Conservation (phyloP, 2,797 vertebrate genomes). For the Ataeniobius toweri region DNA sequence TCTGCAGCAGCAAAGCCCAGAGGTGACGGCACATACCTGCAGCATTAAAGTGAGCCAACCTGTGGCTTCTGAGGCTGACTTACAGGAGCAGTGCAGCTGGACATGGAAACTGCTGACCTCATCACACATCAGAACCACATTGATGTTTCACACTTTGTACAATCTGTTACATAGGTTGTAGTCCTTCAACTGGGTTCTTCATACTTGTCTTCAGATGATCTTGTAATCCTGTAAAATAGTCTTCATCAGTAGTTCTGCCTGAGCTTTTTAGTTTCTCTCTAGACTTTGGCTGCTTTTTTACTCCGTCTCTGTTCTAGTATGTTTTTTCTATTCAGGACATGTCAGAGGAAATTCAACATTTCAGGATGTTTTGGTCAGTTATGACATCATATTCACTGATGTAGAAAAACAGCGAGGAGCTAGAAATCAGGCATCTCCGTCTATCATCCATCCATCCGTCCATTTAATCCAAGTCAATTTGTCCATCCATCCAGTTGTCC, state of each 20-base stretch:
- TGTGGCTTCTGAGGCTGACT: slow-evolving; percentile 4
- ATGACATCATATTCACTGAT: too few species aligned
- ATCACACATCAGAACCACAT: not conserved
- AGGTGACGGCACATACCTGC: slow-evolving; percentile 70
- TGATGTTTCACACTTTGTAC: not conserved
- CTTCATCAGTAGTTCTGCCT: not conserved
- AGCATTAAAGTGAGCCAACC: fast-evolving
- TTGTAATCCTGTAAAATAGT: too few species aligned
- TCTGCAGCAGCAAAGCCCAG: slow-evolving; percentile 92
- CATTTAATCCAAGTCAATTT: too few species aligned
- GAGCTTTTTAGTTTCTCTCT: too few species aligned
- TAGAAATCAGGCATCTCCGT: too few species aligned
- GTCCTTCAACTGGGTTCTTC: not conserved
- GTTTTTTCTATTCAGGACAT: too few species aligned
- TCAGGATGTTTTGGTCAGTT: too few species aligned
- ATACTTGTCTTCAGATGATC: not conserved
- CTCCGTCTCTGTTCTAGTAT: not conserved
- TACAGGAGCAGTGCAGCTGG: not conserved
- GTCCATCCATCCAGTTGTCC: too few species aligned
- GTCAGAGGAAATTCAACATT: too few species aligned
- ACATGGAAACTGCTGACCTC: not conserved
- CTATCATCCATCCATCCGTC: too few species aligned
- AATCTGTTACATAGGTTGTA: not conserved
- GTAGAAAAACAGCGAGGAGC: too few species aligned
- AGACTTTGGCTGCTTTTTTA: not conserved